Percentiles rank a stretch among this genome's conserved stretches.
Conservation (phyloP, 1,140 invertebrate genomes). For the Heterodera schachtii region DNA sequence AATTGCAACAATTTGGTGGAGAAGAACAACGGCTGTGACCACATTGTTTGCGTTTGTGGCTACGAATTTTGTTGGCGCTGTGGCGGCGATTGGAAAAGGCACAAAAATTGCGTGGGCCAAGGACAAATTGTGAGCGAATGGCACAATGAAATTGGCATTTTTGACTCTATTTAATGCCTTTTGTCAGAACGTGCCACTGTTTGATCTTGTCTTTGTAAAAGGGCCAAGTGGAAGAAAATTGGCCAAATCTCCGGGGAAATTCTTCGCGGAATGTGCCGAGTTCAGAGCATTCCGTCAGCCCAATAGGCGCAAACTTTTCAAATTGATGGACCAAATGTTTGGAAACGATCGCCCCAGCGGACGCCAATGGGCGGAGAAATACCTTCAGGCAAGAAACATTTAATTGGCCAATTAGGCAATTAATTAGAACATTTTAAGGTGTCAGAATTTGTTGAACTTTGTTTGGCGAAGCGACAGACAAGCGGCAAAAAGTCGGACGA, state of each 20-base stretch:
- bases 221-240: background rate
- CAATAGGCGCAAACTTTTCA: background rate
- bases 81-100: background rate
- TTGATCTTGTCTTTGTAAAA: background rate
- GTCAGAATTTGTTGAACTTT: constrained; percentile 11
- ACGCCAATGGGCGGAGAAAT: background rate
- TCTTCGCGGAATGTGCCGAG: constrained; percentile 10
- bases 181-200: constrained; percentile 2
- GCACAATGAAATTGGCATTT: too few relatives aligned
- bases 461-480: background rate
- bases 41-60: background rate
- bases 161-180: too few relatives aligned
- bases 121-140: constrained; percentile 1
- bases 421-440: background rate
- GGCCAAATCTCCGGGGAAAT: background rate
- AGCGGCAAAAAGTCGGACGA: background rate
- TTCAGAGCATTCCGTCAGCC: background rate
- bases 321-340: background rate
- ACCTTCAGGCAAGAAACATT: background rate
- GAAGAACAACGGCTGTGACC: background rate
- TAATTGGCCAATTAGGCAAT: background rate
- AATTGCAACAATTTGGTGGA: constrained; percentile 10
- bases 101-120: background rate
- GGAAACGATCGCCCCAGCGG: background rate
- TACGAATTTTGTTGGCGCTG: background rate